phyloP scores from a whole-genome alignment of 2,113 vertebrate species.

The Trinectes maculatus region DNA sequence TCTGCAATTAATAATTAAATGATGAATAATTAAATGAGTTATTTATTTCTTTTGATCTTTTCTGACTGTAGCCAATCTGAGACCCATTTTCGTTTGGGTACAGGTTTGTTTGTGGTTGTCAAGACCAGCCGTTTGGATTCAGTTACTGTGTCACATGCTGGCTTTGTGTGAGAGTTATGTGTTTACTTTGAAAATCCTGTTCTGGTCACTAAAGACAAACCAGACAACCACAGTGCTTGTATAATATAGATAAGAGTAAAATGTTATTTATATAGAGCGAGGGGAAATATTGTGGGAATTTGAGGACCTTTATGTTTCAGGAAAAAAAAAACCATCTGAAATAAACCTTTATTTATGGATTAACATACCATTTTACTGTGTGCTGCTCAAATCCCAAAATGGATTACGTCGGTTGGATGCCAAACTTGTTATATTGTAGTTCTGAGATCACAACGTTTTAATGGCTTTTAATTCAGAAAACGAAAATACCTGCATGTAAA shows the following conservation, averaged over 20 bases:
- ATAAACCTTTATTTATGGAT: not conserved
- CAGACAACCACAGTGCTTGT: constrained; percentile 19
- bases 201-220: constrained; percentile 31
- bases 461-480: constrained; percentile 22
- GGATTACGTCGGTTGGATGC: not conserved
- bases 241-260: constrained; percentile 8
- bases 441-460: constrained; percentile 5
- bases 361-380: not conserved
- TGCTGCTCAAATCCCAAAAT: not conserved
- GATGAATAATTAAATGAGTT: too few relatives aligned
- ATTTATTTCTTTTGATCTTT: not conserved
- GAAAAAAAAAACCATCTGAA: constrained; percentile 5
- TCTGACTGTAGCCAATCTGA: not conserved
- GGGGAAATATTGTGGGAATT: not conserved
- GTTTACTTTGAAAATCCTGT: constrained; percentile 43
- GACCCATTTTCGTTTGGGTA: not conserved
- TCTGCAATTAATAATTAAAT: too few relatives aligned
- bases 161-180: constrained; percentile 50
- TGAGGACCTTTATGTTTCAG: constrained; percentile 12
- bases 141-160: constrained; percentile 35
- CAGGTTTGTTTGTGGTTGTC: constrained; percentile 28
- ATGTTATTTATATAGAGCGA: constrained; percentile 39
- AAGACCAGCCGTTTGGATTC: constrained; percentile 34
- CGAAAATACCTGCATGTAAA: constrained; percentile 8
- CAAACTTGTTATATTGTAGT: constrained; percentile 2